phyloP scores from a whole-genome alignment of 1,140 invertebrate genomes.

The Drosophila repleta region DNA sequence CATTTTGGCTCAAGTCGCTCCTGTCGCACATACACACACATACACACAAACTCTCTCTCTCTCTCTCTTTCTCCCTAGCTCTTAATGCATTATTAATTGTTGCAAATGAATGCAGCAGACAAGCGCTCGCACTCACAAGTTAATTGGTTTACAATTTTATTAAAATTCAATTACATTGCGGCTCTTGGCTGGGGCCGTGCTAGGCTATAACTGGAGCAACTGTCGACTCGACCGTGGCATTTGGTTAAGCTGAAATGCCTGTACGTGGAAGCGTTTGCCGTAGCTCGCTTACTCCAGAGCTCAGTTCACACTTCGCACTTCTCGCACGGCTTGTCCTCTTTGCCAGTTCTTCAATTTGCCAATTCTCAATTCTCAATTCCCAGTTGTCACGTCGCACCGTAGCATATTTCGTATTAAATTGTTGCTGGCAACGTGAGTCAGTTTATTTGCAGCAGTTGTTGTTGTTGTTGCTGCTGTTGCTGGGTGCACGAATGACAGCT shows the following conservation, averaged over 20 bases:
- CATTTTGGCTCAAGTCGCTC: slow-evolving; percentile 55
- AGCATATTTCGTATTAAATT: slow-evolving; percentile 73
- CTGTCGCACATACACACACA: neutral
- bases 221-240: slow-evolving; percentile 47
- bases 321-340: neutral
- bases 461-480: slow-evolving; percentile 21
- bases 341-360: neutral
- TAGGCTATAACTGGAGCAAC: neutral
- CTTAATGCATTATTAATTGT: slow-evolving; percentile 76
- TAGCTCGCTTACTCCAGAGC: neutral
- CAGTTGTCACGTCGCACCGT: slow-evolving; percentile 56
- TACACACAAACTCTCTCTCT: neutral
- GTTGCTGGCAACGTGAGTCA: slow-evolving; percentile 54
- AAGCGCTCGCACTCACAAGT: slow-evolving; percentile 33
- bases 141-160: slow-evolving; percentile 76
- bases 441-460: slow-evolving; percentile 47
- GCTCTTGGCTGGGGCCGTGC: neutral
- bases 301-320: neutral
- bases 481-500: slow-evolving; percentile 55
- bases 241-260: slow-evolving; percentile 44
- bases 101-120: slow-evolving; percentile 36
- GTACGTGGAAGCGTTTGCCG: slow-evolving; percentile 13
- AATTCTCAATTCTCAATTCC: slow-evolving; percentile 28
- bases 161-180: slow-evolving; percentile 76
- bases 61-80: neutral